Conservation (phyloP, 53 echinoderm and acorn worm genomes). For the Echinarachnius parma region DNA sequence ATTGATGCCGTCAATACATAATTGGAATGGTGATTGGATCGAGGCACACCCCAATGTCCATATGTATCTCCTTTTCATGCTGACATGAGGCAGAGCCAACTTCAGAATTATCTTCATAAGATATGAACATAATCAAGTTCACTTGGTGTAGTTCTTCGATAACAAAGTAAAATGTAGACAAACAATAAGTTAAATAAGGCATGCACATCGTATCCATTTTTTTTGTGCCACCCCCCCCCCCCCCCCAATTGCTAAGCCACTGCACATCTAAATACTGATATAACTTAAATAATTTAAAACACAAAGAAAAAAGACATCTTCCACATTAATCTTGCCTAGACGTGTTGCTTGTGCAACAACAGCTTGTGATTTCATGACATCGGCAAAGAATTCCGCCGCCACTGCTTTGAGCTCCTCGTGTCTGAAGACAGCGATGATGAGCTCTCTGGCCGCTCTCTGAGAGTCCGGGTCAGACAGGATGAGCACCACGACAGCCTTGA, state of each 20-base stretch:
- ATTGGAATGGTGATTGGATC: no score
- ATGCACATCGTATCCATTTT: no score
- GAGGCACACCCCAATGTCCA: no score
- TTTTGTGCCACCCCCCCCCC: no score
- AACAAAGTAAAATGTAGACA: background rate
- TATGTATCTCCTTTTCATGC: no score
- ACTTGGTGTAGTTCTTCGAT: background rate
- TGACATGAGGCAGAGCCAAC: no score
- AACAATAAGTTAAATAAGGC: background rate
- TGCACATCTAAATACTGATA: background rate
- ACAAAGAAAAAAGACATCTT: background rate
- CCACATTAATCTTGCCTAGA: slow-evolving; percentile 48
- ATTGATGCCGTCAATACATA: no score
- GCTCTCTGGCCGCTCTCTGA: slow-evolving; percentile 51
- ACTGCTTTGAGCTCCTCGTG: slow-evolving; percentile 56
- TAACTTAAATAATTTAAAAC: background rate
- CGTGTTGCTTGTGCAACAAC: slow-evolving; percentile 73
- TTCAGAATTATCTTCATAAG: slow-evolving; percentile 10
- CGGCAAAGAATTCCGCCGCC: slow-evolving; percentile 64
- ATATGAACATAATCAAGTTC: background rate
- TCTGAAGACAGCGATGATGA: slow-evolving; percentile 55
- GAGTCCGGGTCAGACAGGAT: slow-evolving; percentile 68
- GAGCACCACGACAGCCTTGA: slow-evolving; percentile 56
- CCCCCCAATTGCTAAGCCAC: background rate
- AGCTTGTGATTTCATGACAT: slow-evolving; percentile 64